These are phyloP conservation scores for Phrynosoma platyrhinos DNA, from an alignment of 2,113 vertebrate species.

Conservation along the genomic window DNA sequence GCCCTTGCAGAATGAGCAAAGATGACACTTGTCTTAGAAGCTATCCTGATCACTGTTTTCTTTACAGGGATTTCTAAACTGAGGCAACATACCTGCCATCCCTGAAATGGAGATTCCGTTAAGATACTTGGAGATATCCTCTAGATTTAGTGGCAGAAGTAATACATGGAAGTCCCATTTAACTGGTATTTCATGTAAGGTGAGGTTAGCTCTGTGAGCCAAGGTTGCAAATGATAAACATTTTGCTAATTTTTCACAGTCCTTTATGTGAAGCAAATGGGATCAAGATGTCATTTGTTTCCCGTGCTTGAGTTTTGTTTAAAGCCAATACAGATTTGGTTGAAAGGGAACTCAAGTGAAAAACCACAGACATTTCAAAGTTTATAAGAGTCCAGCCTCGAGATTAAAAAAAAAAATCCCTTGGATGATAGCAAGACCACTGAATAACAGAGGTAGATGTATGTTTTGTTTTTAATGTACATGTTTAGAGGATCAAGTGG, in stretches of 20 bases:
- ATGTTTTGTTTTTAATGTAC: background rate
- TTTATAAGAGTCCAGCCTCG: slow-evolving; percentile 12
- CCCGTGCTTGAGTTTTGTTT: slow-evolving; percentile 21
- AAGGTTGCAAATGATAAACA: background rate
- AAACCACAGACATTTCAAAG: background rate
- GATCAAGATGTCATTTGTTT: slow-evolving; percentile 24
- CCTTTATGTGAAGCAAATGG: background rate
- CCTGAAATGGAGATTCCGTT: background rate
- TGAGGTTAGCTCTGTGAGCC: background rate
- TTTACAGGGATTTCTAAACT: background rate
- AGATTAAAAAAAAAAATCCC: background rate
- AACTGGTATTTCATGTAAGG: background rate
- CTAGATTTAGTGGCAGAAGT: background rate
- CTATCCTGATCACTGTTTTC: background rate
- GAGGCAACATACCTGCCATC: background rate
- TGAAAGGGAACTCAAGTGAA: slow-evolving; percentile 24
- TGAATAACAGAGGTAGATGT: background rate
- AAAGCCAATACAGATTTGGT: slow-evolving; percentile 20
- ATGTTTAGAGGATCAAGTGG: slow-evolving; percentile 13
- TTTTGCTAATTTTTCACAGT: slow-evolving; percentile 13
- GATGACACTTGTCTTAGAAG: background rate
- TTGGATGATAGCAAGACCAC: background rate
- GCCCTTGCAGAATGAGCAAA: background rate
- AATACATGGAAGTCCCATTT: background rate
- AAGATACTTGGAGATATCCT: background rate